A percentile compares a stretch with the other conserved stretches of the same genome.
Conservation (phyloP, 2,797 vertebrate genomes). For the Lithobates pipiens region DNA sequence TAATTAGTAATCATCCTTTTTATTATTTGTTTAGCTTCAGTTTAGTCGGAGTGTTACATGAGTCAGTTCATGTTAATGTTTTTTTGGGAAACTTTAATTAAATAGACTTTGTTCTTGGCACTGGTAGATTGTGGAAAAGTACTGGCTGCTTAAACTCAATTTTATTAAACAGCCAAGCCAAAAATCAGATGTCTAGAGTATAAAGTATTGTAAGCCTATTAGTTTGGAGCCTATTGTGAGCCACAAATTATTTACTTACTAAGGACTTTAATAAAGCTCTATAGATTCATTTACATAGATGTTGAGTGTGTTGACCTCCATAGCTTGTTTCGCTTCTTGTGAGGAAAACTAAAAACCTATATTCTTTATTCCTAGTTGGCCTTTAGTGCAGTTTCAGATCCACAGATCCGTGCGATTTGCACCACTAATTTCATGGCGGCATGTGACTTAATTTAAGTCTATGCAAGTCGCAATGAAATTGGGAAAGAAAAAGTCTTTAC, state of each 20-base stretch:
- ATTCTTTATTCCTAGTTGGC: too few relatives aligned
- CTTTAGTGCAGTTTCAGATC: too few relatives aligned
- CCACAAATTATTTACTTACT: slow-evolving; percentile 13
- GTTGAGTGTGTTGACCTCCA: too few relatives aligned
- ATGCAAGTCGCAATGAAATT: too few relatives aligned
- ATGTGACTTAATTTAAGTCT: too few relatives aligned
- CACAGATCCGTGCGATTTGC: too few relatives aligned
- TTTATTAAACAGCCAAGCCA: slow-evolving; percentile 67
- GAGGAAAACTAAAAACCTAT: too few relatives aligned
- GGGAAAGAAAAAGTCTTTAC: too few relatives aligned
- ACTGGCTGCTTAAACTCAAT: slow-evolving; percentile 69
- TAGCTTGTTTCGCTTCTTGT: neutral
- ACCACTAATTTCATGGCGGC: too few relatives aligned
- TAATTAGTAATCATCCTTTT: neutral
- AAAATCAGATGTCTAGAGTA: slow-evolving; percentile 16
- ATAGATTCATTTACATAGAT: too few relatives aligned
- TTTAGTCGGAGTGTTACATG: neutral
- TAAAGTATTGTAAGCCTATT: slow-evolving; percentile 53
- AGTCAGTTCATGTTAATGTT: neutral
- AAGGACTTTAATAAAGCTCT: neutral
- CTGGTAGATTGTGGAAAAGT: slow-evolving; percentile 73
- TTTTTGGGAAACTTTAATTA: slow-evolving; percentile 48
- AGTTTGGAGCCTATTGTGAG: slow-evolving; percentile 26
- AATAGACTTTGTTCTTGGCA: slow-evolving; percentile 57
- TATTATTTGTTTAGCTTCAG: neutral